Conservation (phyloP, 2,888 invertebrate species). For the Campoplex capitator region DNA sequence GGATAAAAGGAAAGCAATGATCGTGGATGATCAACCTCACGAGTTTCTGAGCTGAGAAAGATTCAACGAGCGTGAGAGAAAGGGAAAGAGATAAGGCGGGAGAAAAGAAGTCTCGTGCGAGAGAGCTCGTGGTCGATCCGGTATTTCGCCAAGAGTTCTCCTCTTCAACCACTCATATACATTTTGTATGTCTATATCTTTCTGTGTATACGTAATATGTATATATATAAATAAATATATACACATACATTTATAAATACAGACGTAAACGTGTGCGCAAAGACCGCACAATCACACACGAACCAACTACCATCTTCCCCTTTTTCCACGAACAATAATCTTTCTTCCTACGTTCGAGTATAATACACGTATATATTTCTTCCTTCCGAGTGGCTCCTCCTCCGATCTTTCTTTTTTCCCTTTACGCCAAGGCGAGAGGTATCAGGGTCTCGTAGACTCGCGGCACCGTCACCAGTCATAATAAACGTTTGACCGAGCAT, state of each 20-base stretch:
- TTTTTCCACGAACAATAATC: slow-evolving; percentile 64
- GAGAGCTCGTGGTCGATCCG: slow-evolving; percentile 54
- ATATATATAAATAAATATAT: not conserved
- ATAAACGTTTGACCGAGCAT: slow-evolving; percentile 2
- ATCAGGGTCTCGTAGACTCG: slow-evolving; percentile 3
- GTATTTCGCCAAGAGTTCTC: slow-evolving; percentile 60
- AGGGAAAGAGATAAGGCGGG: slow-evolving; percentile 32
- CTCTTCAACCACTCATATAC: not conserved
- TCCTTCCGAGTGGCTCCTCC: slow-evolving; percentile 29
- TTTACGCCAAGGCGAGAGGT: not conserved
- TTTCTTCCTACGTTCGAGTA: slow-evolving; percentile 29
- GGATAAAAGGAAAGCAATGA: not conserved
- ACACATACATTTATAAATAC: not conserved
- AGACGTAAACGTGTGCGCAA: not conserved
- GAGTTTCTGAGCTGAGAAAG: slow-evolving; percentile 20
- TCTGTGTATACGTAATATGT: too few relatives aligned
- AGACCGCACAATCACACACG: slow-evolving; percentile 17
- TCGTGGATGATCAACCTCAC: slow-evolving; percentile 40
- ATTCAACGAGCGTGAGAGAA: slow-evolving; percentile 27
- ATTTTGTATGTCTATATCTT: too few relatives aligned
- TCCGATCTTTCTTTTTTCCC: not conserved
- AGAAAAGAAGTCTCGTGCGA: slow-evolving; percentile 44
- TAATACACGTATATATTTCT: slow-evolving; percentile 34
- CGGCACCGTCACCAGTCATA: not conserved
- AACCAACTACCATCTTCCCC: slow-evolving; percentile 40